Conservation (phyloP, 2,797 vertebrate species). For the Morelia viridis region DNA sequence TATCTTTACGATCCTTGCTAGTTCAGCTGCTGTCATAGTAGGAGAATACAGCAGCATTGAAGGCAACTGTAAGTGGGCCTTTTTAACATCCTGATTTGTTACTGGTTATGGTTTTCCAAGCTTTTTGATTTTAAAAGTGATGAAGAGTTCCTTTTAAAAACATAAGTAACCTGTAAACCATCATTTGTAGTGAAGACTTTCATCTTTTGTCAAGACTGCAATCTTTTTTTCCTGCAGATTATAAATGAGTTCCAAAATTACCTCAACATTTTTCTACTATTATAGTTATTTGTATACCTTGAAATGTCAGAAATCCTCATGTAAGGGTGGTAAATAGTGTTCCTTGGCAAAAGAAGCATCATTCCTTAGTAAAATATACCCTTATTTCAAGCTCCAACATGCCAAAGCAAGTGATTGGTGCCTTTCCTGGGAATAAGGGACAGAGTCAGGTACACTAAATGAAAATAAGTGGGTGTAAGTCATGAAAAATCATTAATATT, state of each 20-base stretch:
- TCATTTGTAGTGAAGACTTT: not conserved
- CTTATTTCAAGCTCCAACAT: no score
- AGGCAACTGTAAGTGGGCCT: not conserved
- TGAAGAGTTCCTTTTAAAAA: not conserved
- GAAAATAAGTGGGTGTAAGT: not conserved
- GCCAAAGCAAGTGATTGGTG: not conserved
- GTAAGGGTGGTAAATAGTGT: not conserved
- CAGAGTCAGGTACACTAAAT: not conserved
- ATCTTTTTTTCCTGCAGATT: constrained; percentile 1
- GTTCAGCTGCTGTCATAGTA: not conserved
- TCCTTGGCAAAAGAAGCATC: not conserved
- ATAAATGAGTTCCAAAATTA: not conserved
- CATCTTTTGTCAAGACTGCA: not conserved
- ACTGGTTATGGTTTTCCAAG: not conserved
- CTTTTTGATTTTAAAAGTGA: not conserved
- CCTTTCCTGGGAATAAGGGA: not conserved
- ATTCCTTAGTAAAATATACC: not conserved
- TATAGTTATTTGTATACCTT: not conserved
- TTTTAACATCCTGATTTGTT: not conserved
- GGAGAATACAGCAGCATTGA: not conserved
- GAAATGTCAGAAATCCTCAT: constrained; percentile 13
- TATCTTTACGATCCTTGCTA: not conserved
- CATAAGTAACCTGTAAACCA: not conserved
- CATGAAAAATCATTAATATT: not conserved
- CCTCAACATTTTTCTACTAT: constrained; percentile 11